Base-by-base conservation (phyloP, 2,888 invertebrate species). In the Boloria euphrosyne region DNA sequence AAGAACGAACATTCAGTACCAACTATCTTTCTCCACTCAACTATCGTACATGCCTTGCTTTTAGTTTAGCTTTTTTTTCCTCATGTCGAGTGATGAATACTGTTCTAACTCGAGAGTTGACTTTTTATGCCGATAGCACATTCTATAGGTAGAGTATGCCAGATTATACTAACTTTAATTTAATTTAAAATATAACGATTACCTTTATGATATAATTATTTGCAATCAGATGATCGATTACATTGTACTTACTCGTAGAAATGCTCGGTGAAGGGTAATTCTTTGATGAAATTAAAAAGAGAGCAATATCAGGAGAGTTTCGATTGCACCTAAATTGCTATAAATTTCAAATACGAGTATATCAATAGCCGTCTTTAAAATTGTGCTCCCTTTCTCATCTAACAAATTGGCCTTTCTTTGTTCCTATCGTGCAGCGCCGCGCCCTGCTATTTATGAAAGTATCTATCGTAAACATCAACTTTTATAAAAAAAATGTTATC, bases 321-420 rank as follows among this genome's bases (percentile, higher is more conserved):
- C 87, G 88, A 90, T 91, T 89, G 85, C 87, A 76, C 80, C 78
- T 76, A 87, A 86, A 90, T 90, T 89, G 85, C 91, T 90, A 89
- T 90, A 90, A 89, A 89, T 90, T 89, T 87, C 80, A 87, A 88
- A 86, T 80, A 88, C 85, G 82, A 87, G 83, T 83, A 84, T 82
- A 86, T 81, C 85, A 82, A 87, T 83, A 82, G 85, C 79, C 78
- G 83, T 87, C 86, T 90, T 87, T 90, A 87, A 87, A 89, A 87
- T 86, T 84, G 86, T 87, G 83, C 85, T 88, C 86, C 90, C 90
- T 90, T 92, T 92, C 90, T 86, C 85, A 83, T 88, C 81, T 80
- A 81, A 86, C 79, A 86, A 87, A 90, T 87, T 86, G 86, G 85
- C 85, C 87, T 90, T 90, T 90, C 90, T 90, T 90, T 90, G 87